phyloP scores from a whole-genome alignment of 2,113 vertebrate genomes.

The Sterrhoptilus dennistouni region DNA sequence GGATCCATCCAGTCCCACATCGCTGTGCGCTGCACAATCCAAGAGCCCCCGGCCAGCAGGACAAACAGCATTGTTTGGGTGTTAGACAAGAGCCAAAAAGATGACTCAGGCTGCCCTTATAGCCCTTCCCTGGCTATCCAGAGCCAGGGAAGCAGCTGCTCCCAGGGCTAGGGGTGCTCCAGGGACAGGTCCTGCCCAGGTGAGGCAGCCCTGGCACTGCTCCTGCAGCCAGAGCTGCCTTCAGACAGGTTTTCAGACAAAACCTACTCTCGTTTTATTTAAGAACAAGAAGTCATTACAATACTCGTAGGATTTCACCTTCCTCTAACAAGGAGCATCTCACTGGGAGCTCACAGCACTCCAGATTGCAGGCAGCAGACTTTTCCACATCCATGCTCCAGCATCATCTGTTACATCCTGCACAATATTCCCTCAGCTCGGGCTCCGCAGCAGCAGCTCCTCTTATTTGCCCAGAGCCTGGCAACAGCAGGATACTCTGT shows the following conservation, averaged over 20 bases:
- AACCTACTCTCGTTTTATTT: neutral
- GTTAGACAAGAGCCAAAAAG: neutral
- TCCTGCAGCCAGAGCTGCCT: neutral
- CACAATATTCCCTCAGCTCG: neutral
- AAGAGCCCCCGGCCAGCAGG: neutral
- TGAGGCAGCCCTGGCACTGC: fast-evolving
- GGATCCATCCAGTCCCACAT: neutral
- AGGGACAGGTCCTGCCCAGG: neutral
- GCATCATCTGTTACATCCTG: neutral
- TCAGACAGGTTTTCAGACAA: neutral
- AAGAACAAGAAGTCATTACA: neutral
- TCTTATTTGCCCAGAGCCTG: neutral
- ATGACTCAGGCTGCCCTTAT: neutral
- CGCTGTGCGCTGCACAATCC: neutral
- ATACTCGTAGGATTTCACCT: neutral
- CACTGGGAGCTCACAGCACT: neutral
- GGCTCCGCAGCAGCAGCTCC: neutral
- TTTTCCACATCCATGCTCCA: neutral
- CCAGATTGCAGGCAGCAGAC: neutral
- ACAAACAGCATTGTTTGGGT: neutral
- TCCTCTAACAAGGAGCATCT: neutral
- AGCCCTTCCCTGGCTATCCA: neutral
- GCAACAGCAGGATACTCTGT: neutral
- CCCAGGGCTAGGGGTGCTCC: neutral
- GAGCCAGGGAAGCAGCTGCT: neutral